A percentile compares a stretch with the other conserved stretches of the same genome.
Evolutionary conservation across 2,797 vertebrate genomes (phyloP).

Genomic region (Sebastes oblongus): DNA sequence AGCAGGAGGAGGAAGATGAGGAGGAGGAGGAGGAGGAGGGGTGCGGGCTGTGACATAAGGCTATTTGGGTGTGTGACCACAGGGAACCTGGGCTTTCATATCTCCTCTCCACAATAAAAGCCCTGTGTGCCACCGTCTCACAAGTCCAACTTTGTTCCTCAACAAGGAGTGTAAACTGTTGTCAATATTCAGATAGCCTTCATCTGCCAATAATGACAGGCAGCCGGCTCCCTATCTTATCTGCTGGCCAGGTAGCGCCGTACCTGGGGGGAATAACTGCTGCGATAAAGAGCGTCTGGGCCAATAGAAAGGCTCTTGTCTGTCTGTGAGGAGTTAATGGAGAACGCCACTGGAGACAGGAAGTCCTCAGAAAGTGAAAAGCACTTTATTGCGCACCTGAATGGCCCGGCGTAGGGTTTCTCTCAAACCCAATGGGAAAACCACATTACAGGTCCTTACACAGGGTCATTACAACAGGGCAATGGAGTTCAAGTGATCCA

Average conservation of each 20-base stretch:
- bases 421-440: conserved; percentile 74
- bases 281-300: conserved; percentile 70
- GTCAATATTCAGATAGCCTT: conserved; percentile 77
- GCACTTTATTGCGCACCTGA: conserved; percentile 80
- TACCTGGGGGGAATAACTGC: conserved; percentile 74
- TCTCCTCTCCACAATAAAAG: conserved; percentile 78
- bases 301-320: conserved; percentile 76
- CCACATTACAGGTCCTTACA: conserved; percentile 74
- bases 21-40: conserved; percentile 66
- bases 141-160: conserved; percentile 77
- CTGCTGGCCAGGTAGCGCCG: conserved; percentile 67
- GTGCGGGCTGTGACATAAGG: conserved; percentile 83
- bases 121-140: conserved; percentile 60
- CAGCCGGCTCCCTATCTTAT: conserved; percentile 77
- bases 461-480: conserved; percentile 74
- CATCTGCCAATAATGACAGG: conserved; percentile 73
- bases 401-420: conserved; percentile 76
- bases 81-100: conserved; percentile 79
- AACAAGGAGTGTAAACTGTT: conserved; percentile 71
- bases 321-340: conserved; percentile 76
- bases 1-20: conserved; percentile 29
- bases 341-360: conserved; percentile 83
- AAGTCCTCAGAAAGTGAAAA: conserved; percentile 82
- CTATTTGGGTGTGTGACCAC: conserved; percentile 85
- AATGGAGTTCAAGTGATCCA: conserved; percentile 74